A percentile compares a stretch with the other conserved stretches of the same genome.
Conservation (phyloP, 2,888 invertebrate species). For the Dermolepida albohirtum region DNA sequence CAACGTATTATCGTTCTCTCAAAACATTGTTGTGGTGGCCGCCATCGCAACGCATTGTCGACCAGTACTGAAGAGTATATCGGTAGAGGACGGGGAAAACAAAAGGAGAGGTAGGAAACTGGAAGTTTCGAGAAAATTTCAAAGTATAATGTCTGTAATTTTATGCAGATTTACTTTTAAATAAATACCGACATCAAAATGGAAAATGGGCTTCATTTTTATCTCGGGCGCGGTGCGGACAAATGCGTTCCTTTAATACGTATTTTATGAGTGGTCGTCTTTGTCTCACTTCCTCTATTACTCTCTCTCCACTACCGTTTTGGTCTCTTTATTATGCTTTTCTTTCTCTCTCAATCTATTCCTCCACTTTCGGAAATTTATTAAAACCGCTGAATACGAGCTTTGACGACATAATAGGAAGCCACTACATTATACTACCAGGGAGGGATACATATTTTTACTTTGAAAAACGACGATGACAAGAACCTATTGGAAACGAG, state of each 20-base stretch:
- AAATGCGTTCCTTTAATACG: slow-evolving; percentile 40
- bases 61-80: too few species aligned
- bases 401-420: slow-evolving; percentile 26
- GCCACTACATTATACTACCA: slow-evolving; percentile 30
- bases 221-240: slow-evolving; percentile 9
- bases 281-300: background rate
- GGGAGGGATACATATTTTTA: slow-evolving; percentile 19
- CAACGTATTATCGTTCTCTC: slow-evolving; percentile 16
- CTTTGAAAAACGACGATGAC: slow-evolving; percentile 1
- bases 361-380: slow-evolving; percentile 32
- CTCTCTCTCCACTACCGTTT: too few species aligned
- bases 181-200: slow-evolving; percentile 42
- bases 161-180: slow-evolving; percentile 47
- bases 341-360: background rate
- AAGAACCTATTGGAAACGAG: slow-evolving; percentile 14
- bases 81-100: too few species aligned
- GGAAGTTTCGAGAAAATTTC: slow-evolving; percentile 41
- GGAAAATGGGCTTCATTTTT: slow-evolving; percentile 39
- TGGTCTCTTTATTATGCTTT: too few species aligned
- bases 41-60: too few species aligned
- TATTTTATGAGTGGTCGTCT: slow-evolving; percentile 35
- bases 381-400: slow-evolving; percentile 33
- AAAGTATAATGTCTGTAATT: slow-evolving; percentile 48
- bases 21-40: background rate
- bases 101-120: background rate